Conservation (phyloP, 2,888 invertebrate genomes). For the Chloromyia formosa region DNA sequence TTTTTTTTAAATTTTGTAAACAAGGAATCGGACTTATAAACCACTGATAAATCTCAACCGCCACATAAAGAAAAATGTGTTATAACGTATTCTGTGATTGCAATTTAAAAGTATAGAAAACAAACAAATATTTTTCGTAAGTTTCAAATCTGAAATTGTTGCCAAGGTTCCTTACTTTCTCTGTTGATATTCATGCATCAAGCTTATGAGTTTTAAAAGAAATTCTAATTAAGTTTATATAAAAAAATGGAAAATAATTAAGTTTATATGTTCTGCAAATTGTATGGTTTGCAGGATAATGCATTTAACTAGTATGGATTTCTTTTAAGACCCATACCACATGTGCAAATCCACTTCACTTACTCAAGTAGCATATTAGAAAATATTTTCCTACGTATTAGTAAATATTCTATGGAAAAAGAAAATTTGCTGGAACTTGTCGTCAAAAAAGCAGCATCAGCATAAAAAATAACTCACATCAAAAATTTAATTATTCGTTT, state of each 20-base stretch:
- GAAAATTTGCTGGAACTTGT: background rate
- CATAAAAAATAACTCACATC: slow-evolving; percentile 14
- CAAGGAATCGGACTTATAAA: no score
- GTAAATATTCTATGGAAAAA: slow-evolving; percentile 1
- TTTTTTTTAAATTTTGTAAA: no score
- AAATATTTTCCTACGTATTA: background rate
- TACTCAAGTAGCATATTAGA: slow-evolving; percentile 4
- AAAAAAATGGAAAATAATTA: background rate
- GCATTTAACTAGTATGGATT: background rate
- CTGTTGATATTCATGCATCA: slow-evolving; percentile 8
- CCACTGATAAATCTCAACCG: no score
- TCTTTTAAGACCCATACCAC: background rate
- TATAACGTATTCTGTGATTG: no score
- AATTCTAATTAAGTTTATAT: background rate
- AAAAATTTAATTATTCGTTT: background rate
- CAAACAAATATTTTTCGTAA: no score
- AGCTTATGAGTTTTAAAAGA: slow-evolving; percentile 17
- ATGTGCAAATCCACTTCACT: slow-evolving; percentile 8
- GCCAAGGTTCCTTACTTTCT: background rate
- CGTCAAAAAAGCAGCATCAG: slow-evolving; percentile 17
- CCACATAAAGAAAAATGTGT: no score
- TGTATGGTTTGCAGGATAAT: background rate
- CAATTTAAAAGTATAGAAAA: no score
- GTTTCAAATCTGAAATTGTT: no score
- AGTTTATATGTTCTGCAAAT: background rate